These are phyloP conservation scores for Coboldia fuscipes DNA, from an alignment of 1,140 invertebrate species.

Conservation along the genomic window DNA sequence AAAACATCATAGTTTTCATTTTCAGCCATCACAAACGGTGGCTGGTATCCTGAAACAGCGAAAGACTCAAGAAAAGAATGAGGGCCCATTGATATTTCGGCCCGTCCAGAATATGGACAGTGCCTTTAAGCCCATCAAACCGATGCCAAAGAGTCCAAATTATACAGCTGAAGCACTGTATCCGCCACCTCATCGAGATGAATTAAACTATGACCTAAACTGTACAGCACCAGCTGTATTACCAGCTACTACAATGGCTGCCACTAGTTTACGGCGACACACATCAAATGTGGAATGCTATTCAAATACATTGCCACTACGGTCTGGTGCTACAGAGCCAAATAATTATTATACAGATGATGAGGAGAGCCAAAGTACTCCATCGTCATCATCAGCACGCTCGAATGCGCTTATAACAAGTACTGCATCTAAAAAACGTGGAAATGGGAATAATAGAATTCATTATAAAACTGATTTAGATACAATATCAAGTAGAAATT, in stretches of 20 bases:
- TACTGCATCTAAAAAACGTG: no score
- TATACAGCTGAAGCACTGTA: background rate
- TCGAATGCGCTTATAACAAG: no score
- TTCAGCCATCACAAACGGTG: slow-evolving; percentile 28
- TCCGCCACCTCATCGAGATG: no score
- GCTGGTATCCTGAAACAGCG: slow-evolving; percentile 9
- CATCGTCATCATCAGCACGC: slow-evolving; percentile 1
- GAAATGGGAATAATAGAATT: no score
- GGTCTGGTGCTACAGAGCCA: no score
- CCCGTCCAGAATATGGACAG: slow-evolving; percentile 12
- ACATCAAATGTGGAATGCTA: slow-evolving; percentile 4
- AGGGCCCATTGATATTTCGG: slow-evolving; percentile 9
- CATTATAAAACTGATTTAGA: no score
- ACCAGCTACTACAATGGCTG: background rate
- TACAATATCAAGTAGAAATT: no score
- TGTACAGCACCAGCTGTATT: background rate
- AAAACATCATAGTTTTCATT: slow-evolving; percentile 45
- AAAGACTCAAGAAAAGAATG: background rate
- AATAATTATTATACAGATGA: background rate
- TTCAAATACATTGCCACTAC: background rate
- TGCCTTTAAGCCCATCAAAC: slow-evolving; percentile 18
- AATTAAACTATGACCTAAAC: background rate
- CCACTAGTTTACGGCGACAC: slow-evolving; percentile 3
- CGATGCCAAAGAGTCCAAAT: slow-evolving; percentile 1
- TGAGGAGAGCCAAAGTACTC: background rate